Evolutionary conservation across 1,140 invertebrate species (phyloP).

Genomic region (Saccostrea glomerata): DNA sequence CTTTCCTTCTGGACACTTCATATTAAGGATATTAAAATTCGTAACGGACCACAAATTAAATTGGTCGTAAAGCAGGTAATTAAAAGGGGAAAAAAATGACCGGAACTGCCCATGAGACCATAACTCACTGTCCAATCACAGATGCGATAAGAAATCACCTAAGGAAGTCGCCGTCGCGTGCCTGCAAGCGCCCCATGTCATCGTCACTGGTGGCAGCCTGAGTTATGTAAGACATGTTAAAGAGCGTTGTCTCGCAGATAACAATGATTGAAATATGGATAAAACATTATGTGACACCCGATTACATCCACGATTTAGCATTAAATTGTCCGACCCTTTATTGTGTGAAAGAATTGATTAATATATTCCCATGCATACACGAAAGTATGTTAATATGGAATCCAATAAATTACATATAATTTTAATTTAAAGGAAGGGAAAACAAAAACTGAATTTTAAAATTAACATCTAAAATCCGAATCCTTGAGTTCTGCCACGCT

Average conservation of each 20-base stretch:
- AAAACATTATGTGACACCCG: slow-evolving; percentile 2
- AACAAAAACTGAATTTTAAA: not conserved
- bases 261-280: slow-evolving; percentile 30
- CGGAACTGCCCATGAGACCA: not conserved
- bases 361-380: not conserved
- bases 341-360: not conserved
- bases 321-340: not conserved
- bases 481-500: not conserved
- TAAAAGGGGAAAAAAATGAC: not conserved
- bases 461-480: not conserved
- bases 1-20: no score
- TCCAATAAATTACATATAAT: not conserved
- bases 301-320: not conserved
- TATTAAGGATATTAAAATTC: no score
- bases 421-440: not conserved
- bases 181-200: slow-evolving; percentile 10
- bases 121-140: slow-evolving; percentile 30
- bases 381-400: no score
- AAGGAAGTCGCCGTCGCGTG: slow-evolving; percentile 2
- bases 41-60: not conserved
- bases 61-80: slow-evolving; percentile 12
- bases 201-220: slow-evolving; percentile 18
- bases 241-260: slow-evolving; percentile 18
- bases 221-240: slow-evolving; percentile 20
- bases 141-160: slow-evolving; percentile 1